A percentile compares a stretch with the other conserved stretches of the same genome.
These are phyloP conservation scores for Lochmaea crataegi DNA, from an alignment of 2,888 invertebrate species.

Conservation along the genomic window DNA sequence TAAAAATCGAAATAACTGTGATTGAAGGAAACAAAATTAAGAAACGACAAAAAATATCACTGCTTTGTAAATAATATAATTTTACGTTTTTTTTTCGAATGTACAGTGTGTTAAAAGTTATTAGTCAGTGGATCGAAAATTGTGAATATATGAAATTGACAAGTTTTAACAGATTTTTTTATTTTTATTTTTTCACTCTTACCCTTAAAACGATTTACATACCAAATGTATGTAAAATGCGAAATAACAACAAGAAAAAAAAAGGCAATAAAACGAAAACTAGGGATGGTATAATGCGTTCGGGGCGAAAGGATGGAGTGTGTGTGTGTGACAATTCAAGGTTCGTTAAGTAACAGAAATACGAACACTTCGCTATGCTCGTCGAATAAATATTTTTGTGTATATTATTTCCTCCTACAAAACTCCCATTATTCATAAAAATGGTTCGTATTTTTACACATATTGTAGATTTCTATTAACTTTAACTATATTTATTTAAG, in stretches of 20 bases:
- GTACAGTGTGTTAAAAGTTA: conserved; percentile 65
- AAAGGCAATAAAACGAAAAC: conserved; percentile 16
- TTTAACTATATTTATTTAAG: too few species aligned
- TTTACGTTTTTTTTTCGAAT: conserved; percentile 64
- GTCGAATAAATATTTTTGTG: background rate
- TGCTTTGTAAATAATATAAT: conserved; percentile 63
- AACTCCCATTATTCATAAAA: too few species aligned
- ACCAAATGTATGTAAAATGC: background rate
- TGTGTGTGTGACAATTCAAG: conserved; percentile 25
- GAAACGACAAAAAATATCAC: conserved; percentile 54
- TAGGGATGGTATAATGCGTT: background rate
- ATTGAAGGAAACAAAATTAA: conserved; percentile 50
- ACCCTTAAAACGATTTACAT: background rate
- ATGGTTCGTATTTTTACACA: too few species aligned
- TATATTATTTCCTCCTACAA: too few species aligned
- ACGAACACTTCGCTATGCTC: background rate
- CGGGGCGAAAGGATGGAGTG: conserved; percentile 12
- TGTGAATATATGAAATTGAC: conserved; percentile 66
- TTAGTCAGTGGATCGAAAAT: conserved; percentile 65
- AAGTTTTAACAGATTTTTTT: conserved; percentile 55
- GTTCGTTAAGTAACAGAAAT: conserved; percentile 15
- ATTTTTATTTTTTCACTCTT: background rate
- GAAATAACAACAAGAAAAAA: conserved; percentile 1
- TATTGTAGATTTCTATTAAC: too few species aligned
- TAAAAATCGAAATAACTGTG: conserved; percentile 54